Conservation (phyloP, 2,113 vertebrate species). For the Pycnonotus jocosus region DNA sequence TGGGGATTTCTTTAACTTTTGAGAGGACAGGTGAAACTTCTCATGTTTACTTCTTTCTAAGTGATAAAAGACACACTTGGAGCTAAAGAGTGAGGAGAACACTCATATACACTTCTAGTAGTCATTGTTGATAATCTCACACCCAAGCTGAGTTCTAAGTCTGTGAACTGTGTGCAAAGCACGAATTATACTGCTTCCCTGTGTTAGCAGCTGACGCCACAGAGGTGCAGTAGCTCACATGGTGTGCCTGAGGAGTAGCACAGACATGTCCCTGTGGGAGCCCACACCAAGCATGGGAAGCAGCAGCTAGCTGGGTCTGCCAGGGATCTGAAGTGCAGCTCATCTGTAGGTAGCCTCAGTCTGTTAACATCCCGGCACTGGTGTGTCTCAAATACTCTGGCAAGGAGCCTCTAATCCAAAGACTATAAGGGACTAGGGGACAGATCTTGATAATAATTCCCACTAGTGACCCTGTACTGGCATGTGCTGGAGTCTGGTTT, state of each 20-base stretch:
- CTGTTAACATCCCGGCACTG: not conserved
- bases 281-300: not conserved
- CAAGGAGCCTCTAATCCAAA: not conserved
- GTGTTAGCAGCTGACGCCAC: not conserved
- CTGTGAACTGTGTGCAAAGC: not conserved
- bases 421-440: accelerated
- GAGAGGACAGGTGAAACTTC: not conserved
- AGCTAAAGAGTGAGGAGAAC: not conserved
- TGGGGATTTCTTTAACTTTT: not conserved
- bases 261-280: accelerated
- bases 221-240: not conserved
- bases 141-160: not conserved
- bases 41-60: not conserved
- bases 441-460: not conserved
- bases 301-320: not conserved
- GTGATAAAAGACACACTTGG: not conserved
- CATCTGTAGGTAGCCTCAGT: not conserved
- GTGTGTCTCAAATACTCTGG: not conserved
- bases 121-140: not conserved
- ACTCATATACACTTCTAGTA: not conserved
- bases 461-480: not conserved
- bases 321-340: not conserved
- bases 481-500: not conserved
- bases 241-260: accelerated
- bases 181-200: not conserved